Evolutionary conservation across 2,113 vertebrate genomes (phyloP).

Genomic region (Ondatra zibethicus): DNA sequence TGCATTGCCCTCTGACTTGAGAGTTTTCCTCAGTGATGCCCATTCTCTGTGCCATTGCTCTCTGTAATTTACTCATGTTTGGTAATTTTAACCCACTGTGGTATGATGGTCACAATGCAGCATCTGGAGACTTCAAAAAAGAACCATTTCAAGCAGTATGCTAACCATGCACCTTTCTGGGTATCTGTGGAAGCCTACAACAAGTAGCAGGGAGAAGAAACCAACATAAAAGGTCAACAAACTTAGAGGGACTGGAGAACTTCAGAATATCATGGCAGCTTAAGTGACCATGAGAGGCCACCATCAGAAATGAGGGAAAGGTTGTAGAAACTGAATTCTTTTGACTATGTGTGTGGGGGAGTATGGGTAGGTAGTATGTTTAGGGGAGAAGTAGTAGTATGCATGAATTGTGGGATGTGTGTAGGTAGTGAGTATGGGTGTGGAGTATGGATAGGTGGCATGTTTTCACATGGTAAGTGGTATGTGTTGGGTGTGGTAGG

Average conservation of each 20-base stretch:
- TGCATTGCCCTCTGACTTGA: background rate
- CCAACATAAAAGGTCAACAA: background rate
- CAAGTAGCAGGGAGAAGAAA: background rate
- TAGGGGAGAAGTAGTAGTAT: background rate
- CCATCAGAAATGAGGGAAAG: background rate
- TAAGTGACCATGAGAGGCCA: background rate
- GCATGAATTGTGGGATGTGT: background rate
- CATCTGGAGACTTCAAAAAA: background rate
- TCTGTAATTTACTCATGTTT: background rate
- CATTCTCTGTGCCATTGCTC: no score
- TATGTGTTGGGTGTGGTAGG: background rate
- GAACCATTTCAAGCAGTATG: background rate
- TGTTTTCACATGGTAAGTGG: no score
- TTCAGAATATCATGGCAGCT: background rate
- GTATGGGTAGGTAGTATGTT: no score
- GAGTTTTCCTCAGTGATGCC: background rate
- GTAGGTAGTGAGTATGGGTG: background rate
- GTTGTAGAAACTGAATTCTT: background rate
- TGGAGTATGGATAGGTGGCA: background rate
- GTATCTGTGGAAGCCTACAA: background rate
- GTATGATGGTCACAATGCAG: background rate
- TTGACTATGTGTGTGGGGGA: background rate
- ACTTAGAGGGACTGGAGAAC: background rate
- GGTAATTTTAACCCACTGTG: background rate
- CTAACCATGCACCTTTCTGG: background rate